Percentiles rank a stretch among this genome's conserved stretches.
These are phyloP conservation scores for Anolis apletophallus DNA, from an alignment of 2,797 vertebrate genomes.

Conservation along the genomic window DNA sequence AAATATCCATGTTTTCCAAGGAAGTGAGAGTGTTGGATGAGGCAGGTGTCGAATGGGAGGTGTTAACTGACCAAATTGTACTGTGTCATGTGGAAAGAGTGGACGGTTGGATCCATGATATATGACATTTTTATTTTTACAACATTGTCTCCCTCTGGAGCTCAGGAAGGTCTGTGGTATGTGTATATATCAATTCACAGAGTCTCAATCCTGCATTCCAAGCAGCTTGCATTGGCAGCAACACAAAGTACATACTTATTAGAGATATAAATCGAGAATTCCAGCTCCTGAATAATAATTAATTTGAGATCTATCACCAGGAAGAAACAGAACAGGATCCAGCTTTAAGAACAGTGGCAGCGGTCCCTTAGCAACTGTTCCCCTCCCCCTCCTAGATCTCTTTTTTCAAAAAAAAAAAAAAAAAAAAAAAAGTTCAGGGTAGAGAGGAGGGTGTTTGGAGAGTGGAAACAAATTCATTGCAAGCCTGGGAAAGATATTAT, in stretches of 20 bases:
- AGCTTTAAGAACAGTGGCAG: not conserved
- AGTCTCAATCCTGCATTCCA: slow-evolving; percentile 60
- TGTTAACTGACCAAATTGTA: slow-evolving; percentile 36
- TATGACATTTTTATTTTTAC: slow-evolving; percentile 60
- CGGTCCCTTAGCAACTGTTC: slow-evolving; percentile 20
- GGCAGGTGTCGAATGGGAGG: not conserved
- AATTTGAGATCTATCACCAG: slow-evolving; percentile 47
- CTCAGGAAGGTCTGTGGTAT: slow-evolving; percentile 58
- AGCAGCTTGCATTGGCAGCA: slow-evolving; percentile 55
- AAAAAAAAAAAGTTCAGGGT: not conserved
- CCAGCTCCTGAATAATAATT: slow-evolving; percentile 68
- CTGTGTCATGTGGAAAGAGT: slow-evolving; percentile 30
- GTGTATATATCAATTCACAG: slow-evolving; percentile 54
- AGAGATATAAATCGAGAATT: slow-evolving; percentile 75
- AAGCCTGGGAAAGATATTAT: slow-evolving; percentile 9
- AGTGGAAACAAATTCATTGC: not conserved
- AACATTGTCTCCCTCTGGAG: slow-evolving; percentile 51
- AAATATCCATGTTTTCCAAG: slow-evolving; percentile 25
- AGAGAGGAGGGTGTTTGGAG: not conserved
- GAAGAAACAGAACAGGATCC: slow-evolving; percentile 45
- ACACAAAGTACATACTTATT: slow-evolving; percentile 74
- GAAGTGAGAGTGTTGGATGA: slow-evolving; percentile 15
- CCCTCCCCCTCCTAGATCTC: not conserved
- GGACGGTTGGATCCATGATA: slow-evolving; percentile 25
- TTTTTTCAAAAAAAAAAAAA: not conserved